Percentiles rank a stretch among this genome's conserved stretches.
Evolutionary conservation across 1,140 invertebrate genomes (phyloP).

Genomic region (Oreohelix idahoensis): DNA sequence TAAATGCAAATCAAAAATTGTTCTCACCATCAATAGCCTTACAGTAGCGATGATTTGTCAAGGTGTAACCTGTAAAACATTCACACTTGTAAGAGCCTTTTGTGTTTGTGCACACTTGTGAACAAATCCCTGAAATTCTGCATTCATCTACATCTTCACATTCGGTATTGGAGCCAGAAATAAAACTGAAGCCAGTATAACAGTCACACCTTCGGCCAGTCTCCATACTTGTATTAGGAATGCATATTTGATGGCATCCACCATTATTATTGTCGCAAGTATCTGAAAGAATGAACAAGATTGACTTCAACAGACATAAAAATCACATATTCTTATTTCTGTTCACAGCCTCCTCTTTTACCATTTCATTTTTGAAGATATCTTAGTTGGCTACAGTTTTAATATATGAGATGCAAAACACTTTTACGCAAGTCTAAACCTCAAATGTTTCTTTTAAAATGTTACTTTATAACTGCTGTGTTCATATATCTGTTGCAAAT

Average conservation of each 20-base stretch:
- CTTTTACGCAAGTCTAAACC: too few species aligned
- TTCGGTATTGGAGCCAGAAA: slow-evolving; percentile 39
- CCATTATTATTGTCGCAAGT: slow-evolving; percentile 53
- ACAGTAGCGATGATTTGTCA: slow-evolving; percentile 85
- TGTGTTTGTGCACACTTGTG: slow-evolving; percentile 92
- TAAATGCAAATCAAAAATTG: neutral
- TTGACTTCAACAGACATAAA: neutral
- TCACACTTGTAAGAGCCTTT: slow-evolving; percentile 94
- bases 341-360: too few species aligned
- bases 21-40: slow-evolving; percentile 77
- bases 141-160: slow-evolving; percentile 93
- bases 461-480: too few species aligned
- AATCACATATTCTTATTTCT: too few species aligned
- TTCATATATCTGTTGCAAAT: too few species aligned
- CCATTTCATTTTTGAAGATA: too few species aligned
- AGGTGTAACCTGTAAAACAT: slow-evolving; percentile 87
- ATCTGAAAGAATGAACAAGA: neutral
- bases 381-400: too few species aligned
- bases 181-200: slow-evolving; percentile 50
- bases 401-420: too few species aligned
- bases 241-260: slow-evolving; percentile 53
- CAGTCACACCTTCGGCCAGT: slow-evolving; percentile 50
- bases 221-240: slow-evolving; percentile 26
- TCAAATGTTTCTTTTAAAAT: too few species aligned
- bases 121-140: slow-evolving; percentile 85